A percentile compares a stretch with the other conserved stretches of the same genome.
These are phyloP conservation scores for Peromyscus nudipes DNA, from an alignment of 2,797 vertebrate genomes.

Conservation along the genomic window DNA sequence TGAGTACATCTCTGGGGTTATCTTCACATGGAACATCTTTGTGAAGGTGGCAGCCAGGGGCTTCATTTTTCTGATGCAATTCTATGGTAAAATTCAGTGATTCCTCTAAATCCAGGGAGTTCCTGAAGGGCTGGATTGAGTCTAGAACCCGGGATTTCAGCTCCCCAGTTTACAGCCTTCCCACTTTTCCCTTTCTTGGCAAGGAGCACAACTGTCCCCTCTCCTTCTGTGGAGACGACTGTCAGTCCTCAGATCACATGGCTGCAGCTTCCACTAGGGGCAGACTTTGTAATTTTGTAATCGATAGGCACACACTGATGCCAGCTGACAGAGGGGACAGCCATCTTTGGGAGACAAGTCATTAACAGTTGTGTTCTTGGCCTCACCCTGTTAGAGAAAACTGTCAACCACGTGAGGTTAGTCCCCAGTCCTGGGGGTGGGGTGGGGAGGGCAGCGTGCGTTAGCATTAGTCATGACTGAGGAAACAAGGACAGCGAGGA, in stretches of 20 bases:
- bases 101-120: not conserved
- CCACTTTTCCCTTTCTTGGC: not conserved
- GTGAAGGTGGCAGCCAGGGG: not conserved
- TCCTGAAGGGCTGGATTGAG: not conserved
- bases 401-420: not conserved
- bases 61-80: not conserved
- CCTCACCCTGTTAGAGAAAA: not conserved
- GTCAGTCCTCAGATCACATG: not conserved
- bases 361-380: slow-evolving; percentile 4
- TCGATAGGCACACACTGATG: not conserved
- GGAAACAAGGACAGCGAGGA: not conserved
- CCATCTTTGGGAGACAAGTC: not conserved
- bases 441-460: not conserved
- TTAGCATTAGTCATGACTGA: not conserved
- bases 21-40: not conserved
- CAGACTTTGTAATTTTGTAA: not conserved
- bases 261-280: not conserved
- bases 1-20: not conserved
- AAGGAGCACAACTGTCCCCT: not conserved
- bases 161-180: not conserved
- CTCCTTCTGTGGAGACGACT: not conserved
- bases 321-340: not conserved
- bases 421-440: not conserved
- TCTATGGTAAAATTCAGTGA: not conserved
- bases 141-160: not conserved